Conservation (phyloP, 2,113 vertebrate species). For the Gobius niger region DNA sequence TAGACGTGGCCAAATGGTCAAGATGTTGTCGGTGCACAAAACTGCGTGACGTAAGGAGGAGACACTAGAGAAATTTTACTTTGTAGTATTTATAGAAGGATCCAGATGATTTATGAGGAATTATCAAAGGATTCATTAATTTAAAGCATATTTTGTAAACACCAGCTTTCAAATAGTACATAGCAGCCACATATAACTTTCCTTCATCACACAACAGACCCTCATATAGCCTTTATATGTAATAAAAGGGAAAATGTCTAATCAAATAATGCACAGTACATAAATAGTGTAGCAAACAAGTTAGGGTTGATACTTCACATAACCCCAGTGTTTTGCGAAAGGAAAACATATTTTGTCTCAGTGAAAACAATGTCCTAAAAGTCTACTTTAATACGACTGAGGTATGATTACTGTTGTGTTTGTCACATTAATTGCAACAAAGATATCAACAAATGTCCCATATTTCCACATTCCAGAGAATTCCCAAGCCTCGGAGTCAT, state of each 20-base stretch:
- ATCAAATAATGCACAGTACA: not conserved
- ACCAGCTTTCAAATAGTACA: not conserved
- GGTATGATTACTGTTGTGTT: conserved; percentile 8
- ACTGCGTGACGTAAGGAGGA: no score
- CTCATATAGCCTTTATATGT: not conserved
- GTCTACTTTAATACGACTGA: not conserved
- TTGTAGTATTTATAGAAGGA: no score
- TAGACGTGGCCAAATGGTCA: not conserved
- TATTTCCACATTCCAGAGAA: conserved; percentile 34
- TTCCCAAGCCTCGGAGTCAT: conserved; percentile 8
- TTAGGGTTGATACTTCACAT: conserved; percentile 17
- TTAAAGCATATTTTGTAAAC: not conserved
- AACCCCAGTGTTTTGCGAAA: not conserved
- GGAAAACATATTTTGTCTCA: conserved; percentile 2
- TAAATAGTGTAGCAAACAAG: conserved; percentile 2
- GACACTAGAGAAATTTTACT: no score
- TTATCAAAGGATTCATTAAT: no score
- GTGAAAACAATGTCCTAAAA: conserved; percentile 24
- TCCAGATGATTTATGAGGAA: no score
- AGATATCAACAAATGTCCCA: conserved; percentile 40
- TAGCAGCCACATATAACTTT: not conserved
- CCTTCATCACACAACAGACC: not conserved
- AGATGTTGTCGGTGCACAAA: no score
- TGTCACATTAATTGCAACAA: conserved; percentile 6
- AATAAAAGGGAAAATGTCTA: not conserved